Evolutionary conservation across 2,113 vertebrate species (phyloP).

Genomic region (Neogobius melanostomus): DNA sequence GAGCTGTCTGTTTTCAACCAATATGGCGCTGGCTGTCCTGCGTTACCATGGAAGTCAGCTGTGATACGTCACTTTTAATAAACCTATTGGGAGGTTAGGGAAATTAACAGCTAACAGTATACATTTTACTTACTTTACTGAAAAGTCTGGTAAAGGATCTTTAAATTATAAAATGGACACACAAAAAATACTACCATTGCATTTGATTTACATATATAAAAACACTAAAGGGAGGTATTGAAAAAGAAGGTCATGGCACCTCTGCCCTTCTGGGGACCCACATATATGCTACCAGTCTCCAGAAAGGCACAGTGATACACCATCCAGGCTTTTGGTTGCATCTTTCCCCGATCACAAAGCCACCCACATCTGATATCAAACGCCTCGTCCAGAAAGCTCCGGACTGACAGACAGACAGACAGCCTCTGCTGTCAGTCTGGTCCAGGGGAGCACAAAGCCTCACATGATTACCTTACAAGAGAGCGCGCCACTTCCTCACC

Average conservation of each 20-base stretch:
- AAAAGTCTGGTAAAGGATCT: too few species aligned
- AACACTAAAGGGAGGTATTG: background rate
- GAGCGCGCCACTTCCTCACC: slow-evolving; percentile 70
- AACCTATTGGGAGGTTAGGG: too few species aligned
- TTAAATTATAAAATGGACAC: too few species aligned
- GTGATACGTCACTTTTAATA: too few species aligned
- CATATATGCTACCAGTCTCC: background rate
- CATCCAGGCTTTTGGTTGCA: slow-evolving; percentile 45
- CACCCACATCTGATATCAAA: slow-evolving; percentile 48
- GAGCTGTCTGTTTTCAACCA: too few species aligned
- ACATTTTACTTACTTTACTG: too few species aligned
- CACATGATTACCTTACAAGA: slow-evolving; percentile 79
- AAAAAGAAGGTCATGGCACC: background rate
- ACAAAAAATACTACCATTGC: too few species aligned
- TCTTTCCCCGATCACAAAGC: slow-evolving; percentile 31
- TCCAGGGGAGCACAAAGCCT: slow-evolving; percentile 73
- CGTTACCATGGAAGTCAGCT: too few species aligned
- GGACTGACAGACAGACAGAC: slow-evolving; percentile 53
- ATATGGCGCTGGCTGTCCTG: too few species aligned
- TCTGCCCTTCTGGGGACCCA: background rate
- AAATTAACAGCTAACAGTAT: too few species aligned
- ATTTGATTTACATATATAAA: too few species aligned
- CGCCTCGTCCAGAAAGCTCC: slow-evolving; percentile 46
- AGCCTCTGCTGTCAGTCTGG: slow-evolving; percentile 63
- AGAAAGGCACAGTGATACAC: slow-evolving; percentile 32